phyloP scores from a whole-genome alignment of 2,797 vertebrate genomes.

The Etheostoma nigrum region DNA sequence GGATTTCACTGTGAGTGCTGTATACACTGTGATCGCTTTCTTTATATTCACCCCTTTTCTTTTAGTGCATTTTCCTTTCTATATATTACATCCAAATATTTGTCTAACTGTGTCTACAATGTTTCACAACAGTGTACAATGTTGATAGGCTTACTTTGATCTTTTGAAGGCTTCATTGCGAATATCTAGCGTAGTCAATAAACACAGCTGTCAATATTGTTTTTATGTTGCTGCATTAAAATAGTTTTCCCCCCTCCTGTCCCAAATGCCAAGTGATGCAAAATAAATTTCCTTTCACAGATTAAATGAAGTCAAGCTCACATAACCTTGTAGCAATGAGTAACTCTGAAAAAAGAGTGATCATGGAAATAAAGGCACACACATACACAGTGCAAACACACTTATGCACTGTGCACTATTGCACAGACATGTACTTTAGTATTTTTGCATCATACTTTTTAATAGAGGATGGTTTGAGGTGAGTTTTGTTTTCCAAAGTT shows the following conservation, averaged over 20 bases:
- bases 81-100: not conserved
- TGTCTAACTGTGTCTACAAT: slow-evolving; percentile 1
- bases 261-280: slow-evolving; percentile 77
- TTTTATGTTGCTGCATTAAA: slow-evolving; percentile 68
- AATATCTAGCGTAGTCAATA: slow-evolving; percentile 43
- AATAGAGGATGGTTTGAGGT: not conserved
- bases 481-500: not conserved
- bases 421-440: not conserved
- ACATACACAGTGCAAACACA: slow-evolving; percentile 4
- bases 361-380: slow-evolving; percentile 33
- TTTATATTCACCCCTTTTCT: not conserved
- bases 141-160: slow-evolving; percentile 22
- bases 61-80: not conserved
- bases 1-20: not conserved
- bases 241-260: slow-evolving; percentile 51
- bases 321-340: slow-evolving; percentile 64
- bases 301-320: slow-evolving; percentile 73
- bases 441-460: not conserved
- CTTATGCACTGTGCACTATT: not conserved
- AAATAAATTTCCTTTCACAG: slow-evolving; percentile 67
- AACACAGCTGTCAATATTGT: slow-evolving; percentile 64
- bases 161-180: slow-evolving; percentile 38
- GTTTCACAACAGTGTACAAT: slow-evolving; percentile 19
- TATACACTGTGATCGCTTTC: not conserved
- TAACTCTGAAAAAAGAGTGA: slow-evolving; percentile 56